Conservation (phyloP, 1,140 invertebrate species). For the Leptopilina clavipes region DNA sequence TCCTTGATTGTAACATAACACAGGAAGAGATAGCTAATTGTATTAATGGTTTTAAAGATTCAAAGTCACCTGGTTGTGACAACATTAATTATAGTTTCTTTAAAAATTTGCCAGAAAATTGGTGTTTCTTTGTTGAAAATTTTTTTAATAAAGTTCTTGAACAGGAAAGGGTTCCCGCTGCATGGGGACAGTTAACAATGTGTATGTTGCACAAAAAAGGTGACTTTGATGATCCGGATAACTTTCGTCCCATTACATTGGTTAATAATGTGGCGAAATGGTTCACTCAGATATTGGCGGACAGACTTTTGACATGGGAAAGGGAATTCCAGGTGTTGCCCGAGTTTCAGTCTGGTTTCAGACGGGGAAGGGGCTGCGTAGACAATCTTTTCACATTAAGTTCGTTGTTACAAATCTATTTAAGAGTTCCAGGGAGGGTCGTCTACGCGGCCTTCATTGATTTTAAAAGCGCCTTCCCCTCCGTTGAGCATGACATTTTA, state of each 20-base stretch:
- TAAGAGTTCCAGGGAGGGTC: slow-evolving; percentile 38
- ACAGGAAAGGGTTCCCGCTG: not conserved
- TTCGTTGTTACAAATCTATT: slow-evolving; percentile 36
- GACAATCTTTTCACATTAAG: slow-evolving; percentile 49
- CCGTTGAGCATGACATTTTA: slow-evolving; percentile 41
- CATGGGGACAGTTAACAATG: not conserved
- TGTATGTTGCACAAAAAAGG: slow-evolving; percentile 47
- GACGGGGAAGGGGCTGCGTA: slow-evolving; percentile 31
- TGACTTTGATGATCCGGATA: slow-evolving; percentile 37
- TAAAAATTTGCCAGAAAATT: not conserved
- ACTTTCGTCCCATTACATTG: slow-evolving; percentile 46
- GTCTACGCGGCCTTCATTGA: no score
- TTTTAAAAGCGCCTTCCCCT: no score
- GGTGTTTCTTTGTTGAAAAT: not conserved
- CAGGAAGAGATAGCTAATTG: slow-evolving; percentile 1
- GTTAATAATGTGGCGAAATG: slow-evolving; percentile 38
- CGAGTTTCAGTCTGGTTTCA: slow-evolving; percentile 43
- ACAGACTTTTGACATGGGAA: slow-evolving; percentile 30
- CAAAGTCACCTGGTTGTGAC: not conserved
- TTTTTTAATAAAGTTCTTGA: not conserved
- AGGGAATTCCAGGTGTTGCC: slow-evolving; percentile 25
- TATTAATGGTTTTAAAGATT: not conserved
- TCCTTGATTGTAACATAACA: slow-evolving; percentile 8
- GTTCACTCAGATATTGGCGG: slow-evolving; percentile 42
- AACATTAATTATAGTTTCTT: not conserved